A percentile compares a stretch with the other conserved stretches of the same genome.
Conservation (phyloP, 2,888 invertebrate genomes). For the Cheilosia vernalis region DNA sequence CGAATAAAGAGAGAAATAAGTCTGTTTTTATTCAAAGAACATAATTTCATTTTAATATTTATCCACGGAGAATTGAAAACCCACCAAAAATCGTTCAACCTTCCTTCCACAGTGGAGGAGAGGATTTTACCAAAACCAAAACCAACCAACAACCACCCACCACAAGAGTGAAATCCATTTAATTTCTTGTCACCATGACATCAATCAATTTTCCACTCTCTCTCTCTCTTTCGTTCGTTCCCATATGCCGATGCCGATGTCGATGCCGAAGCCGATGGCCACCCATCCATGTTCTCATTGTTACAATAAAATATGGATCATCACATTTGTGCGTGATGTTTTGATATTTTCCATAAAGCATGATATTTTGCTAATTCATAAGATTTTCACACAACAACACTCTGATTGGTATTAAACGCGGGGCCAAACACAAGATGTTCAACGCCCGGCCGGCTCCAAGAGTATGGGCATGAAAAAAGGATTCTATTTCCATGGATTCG, state of each 20-base stretch:
- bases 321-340: constrained; percentile 80
- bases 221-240: background rate
- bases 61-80: constrained; percentile 47
- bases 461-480: background rate
- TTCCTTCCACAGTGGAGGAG: background rate
- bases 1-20: background rate
- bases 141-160: constrained; percentile 7
- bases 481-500: constrained; percentile 10
- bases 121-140: background rate
- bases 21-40: background rate
- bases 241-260: background rate
- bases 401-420: constrained; percentile 40
- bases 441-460: background rate
- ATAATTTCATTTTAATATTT: constrained; percentile 28
- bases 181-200: constrained; percentile 73
- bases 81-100: constrained; percentile 37
- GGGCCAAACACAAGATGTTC: constrained; percentile 25
- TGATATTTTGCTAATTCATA: constrained; percentile 82
- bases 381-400: constrained; percentile 76
- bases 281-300: constrained; percentile 8
- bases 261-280: background rate
- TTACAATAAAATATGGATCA: constrained; percentile 53
- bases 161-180: constrained; percentile 60
- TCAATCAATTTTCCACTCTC: constrained; percentile 60
- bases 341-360: constrained; percentile 78